Percentiles rank a stretch among this genome's conserved stretches.
Evolutionary conservation across 2,113 vertebrate species (phyloP).

Genomic region (Daubentonia madagascariensis): DNA sequence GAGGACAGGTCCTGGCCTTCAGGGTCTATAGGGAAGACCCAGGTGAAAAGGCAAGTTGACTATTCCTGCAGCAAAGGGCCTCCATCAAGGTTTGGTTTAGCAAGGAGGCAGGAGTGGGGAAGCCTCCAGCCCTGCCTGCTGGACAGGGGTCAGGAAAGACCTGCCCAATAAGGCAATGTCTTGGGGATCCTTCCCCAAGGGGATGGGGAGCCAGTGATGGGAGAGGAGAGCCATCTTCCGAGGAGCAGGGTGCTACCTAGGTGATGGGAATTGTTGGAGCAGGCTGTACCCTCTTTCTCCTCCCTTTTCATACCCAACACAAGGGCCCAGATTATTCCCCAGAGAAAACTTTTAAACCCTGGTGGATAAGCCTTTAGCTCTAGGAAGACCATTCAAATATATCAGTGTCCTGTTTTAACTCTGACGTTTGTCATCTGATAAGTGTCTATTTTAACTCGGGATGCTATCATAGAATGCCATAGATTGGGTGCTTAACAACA

Average conservation of each 20-base stretch:
- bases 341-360: background rate
- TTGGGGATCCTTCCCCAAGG: background rate
- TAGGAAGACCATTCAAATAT: background rate
- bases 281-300: background rate
- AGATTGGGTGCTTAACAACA: background rate
- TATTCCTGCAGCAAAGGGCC: background rate
- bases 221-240: background rate
- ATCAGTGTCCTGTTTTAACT: background rate
- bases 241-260: background rate
- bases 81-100: no score
- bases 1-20: background rate
- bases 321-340: background rate
- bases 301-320: background rate
- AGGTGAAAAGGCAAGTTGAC: background rate
- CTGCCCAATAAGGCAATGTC: background rate
- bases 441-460: background rate
- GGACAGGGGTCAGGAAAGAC: background rate
- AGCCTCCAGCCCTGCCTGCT: background rate
- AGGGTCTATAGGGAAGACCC: background rate
- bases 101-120: background rate
- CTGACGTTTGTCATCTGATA: background rate
- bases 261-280: background rate
- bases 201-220: background rate
- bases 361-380: background rate
- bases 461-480: background rate